These are phyloP conservation scores for Ricordea florida DNA, from an alignment of 92 coral and sea anemone species.

Conservation along the genomic window DNA sequence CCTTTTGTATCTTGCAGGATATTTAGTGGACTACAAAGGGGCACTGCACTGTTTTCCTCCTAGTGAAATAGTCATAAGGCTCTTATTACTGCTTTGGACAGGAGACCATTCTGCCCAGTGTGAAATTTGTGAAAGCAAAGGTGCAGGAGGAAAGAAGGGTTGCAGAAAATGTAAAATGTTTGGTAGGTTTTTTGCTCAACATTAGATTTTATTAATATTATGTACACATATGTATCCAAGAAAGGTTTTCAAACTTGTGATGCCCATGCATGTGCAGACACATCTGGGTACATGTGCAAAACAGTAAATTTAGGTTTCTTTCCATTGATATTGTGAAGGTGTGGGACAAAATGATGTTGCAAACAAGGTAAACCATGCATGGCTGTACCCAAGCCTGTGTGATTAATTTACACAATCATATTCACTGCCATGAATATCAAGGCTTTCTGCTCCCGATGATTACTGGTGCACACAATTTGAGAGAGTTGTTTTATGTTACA, in stretches of 20 bases:
- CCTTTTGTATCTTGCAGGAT: neutral
- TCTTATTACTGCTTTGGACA: conserved; percentile 48
- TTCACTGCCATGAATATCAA: conserved; percentile 4
- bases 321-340: conserved; percentile 3
- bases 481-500: too few relatives aligned
- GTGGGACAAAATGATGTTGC: conserved; percentile 2
- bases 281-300: neutral
- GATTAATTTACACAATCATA: conserved; percentile 21
- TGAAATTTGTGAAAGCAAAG: conserved; percentile 45
- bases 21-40: conserved; percentile 30
- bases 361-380: neutral
- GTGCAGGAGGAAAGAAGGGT: conserved; percentile 56
- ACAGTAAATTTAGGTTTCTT: neutral
- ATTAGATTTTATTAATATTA: too few relatives aligned
- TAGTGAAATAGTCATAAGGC: conserved; percentile 19
- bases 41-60: conserved; percentile 27
- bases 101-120: conserved; percentile 66
- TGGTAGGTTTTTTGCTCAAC: conserved; percentile 1
- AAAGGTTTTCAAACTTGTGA: neutral
- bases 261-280: conserved; percentile 16
- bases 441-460: too few relatives aligned
- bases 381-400: conserved; percentile 16
- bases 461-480: too few relatives aligned
- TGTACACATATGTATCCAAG: neutral
- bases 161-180: conserved; percentile 55